Evolutionary conservation across 1,140 invertebrate species (phyloP).

Genomic region (Berghia stephanieae): DNA sequence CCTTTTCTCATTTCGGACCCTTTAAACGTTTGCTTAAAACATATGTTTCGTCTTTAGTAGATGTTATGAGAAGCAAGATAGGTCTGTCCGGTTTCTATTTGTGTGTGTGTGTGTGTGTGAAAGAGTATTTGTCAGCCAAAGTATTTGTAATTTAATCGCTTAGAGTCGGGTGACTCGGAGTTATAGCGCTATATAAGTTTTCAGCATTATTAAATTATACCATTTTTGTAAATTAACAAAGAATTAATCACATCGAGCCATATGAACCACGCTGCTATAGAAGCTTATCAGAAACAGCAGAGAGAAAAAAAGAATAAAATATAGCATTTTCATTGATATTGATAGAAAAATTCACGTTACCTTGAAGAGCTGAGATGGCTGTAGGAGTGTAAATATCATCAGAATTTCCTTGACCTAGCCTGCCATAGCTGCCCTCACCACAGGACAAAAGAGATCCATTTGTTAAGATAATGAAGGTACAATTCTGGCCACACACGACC

Average conservation of each 20-base stretch:
- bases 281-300: neutral
- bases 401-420: conserved; percentile 73
- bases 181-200: no score
- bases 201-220: no score
- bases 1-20: no score
- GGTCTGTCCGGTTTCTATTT: no score
- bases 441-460: conserved; percentile 72
- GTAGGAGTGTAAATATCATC: conserved; percentile 73
- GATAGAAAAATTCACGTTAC: conserved; percentile 48
- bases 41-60: no score
- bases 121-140: no score
- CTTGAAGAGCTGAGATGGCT: conserved; percentile 75
- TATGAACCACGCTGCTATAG: neutral
- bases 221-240: no score
- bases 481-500: conserved; percentile 75
- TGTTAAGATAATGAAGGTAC: conserved; percentile 73
- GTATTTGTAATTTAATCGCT: no score
- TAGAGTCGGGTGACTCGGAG: no score
- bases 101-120: no score
- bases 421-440: conserved; percentile 73
- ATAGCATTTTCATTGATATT: neutral
- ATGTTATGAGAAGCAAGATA: no score
- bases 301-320: neutral
- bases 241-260: neutral
- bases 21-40: no score